Evolutionary conservation across 2,113 vertebrate genomes (phyloP), one percentile per base, ranked within the genome.

Genomic region (Leiothrix lutea): DNA sequence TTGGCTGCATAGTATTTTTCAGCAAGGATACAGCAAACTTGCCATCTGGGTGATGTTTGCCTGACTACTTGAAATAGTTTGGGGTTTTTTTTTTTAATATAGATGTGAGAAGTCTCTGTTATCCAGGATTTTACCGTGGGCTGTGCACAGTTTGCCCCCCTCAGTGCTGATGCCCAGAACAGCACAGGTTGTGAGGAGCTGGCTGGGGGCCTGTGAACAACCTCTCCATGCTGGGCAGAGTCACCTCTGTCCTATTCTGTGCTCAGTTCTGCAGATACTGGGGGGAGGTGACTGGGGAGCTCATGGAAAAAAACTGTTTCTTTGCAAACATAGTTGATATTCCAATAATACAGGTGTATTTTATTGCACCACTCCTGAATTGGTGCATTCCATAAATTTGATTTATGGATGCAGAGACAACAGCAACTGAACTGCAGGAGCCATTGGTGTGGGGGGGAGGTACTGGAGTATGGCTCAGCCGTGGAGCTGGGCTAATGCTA

Each of bases 31-130:
- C 80, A 61, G 95, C 86, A 77, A 85, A 84, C 45, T 92, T 89
- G 73, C 92, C 96, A 86, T 95, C 94, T 95, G 91, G 95, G 86
- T 87, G 89, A 44, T 85, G 91, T 72, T 95, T 88, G 65, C 66
- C 80, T 0, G 12, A 58, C 66, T 90, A 58, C 92, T 94, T 87
- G 89, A 94, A 82, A 80, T 69, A 73, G 67, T 33, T 84, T 14
- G 16, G 8, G 2, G 42, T 67, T 0, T 64, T 81, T 11, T 54
- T 57, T 58, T 83, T 57, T 13, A 71, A 88, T 42, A 38, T 2
- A 17, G 60, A 31, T 22, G 1, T 65, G 11, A 74, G 57, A 77
- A 80, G 38, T 67, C 69, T 57, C 56, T 56, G 29, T 79, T 64
- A 45, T 50, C 36, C 36, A 77, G 51, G 23, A 4, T 84, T 53